Evolutionary conservation across 2,113 vertebrate genomes (phyloP).

Genomic region (Antidorcas marsupialis): DNA sequence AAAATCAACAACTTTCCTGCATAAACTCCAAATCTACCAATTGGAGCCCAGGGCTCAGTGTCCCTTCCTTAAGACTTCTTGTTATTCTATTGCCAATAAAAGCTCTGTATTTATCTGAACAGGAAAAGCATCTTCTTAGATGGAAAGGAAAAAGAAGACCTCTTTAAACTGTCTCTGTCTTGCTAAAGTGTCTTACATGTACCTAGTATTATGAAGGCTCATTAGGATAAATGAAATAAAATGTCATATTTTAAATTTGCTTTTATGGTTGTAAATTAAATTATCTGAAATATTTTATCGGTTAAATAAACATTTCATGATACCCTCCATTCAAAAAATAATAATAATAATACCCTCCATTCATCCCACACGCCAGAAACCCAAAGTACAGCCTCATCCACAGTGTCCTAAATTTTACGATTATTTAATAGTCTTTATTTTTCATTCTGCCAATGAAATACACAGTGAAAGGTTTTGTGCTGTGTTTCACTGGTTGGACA

Average conservation of each 20-base stretch:
- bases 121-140: neutral
- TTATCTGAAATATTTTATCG: neutral
- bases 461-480: neutral
- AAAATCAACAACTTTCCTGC: neutral
- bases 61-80: neutral
- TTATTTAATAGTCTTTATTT: constrained; percentile 15
- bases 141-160: neutral
- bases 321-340: neutral
- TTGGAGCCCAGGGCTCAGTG: neutral
- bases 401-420: fast-evolving
- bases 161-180: neutral
- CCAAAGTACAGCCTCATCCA: neutral
- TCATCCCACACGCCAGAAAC: neutral
- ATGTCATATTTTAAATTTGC: neutral
- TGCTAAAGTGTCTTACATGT: neutral
- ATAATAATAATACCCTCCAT: neutral
- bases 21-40: too few relatives aligned
- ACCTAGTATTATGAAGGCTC: neutral
- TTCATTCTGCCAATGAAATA: neutral
- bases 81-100: neutral
- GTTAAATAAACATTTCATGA: neutral
- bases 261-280: neutral
- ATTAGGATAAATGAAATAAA: neutral
- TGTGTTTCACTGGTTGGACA: neutral
- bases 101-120: neutral